Conservation (phyloP, 2,797 vertebrate genomes). For the Brotula barbata region DNA sequence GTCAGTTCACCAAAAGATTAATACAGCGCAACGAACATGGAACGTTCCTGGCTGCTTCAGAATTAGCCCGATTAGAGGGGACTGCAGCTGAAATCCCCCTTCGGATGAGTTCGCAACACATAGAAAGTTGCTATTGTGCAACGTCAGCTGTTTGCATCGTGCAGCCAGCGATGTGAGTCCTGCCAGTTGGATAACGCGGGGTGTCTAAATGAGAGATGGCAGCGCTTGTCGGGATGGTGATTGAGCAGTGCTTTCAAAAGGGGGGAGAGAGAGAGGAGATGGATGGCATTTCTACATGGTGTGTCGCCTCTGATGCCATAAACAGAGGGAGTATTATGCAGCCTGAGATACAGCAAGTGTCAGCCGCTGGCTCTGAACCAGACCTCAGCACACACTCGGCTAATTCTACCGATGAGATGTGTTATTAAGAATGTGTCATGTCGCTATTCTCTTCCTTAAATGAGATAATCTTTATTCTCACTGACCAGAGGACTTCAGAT, state of each 20-base stretch:
- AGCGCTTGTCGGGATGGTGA: conserved; percentile 62
- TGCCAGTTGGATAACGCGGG: conserved; percentile 62
- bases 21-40: conserved; percentile 62
- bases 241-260: conserved; percentile 54
- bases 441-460: conserved; percentile 13
- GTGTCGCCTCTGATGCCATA: conserved; percentile 20
- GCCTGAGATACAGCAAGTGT: not conserved
- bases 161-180: conserved; percentile 53
- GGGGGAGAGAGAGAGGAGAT: conserved; percentile 24
- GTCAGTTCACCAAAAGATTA: conserved; percentile 78
- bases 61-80: conserved; percentile 66
- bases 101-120: conserved; percentile 52
- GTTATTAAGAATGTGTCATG: conserved; percentile 31
- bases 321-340: conserved; percentile 29
- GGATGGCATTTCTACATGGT: conserved; percentile 29
- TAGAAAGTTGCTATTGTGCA: conserved; percentile 68
- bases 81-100: conserved; percentile 56
- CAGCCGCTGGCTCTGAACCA: not conserved
- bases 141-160: conserved; percentile 60
- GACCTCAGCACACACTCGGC: conserved; percentile 15
- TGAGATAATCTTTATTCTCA: conserved; percentile 18
- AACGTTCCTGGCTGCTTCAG: conserved; percentile 62
- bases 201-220: conserved; percentile 68
- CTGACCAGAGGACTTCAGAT: conserved; percentile 15
- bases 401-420: conserved; percentile 42